phyloP scores from a whole-genome alignment of 2,797 vertebrate species.

The Amblyopsis hoosieri region DNA sequence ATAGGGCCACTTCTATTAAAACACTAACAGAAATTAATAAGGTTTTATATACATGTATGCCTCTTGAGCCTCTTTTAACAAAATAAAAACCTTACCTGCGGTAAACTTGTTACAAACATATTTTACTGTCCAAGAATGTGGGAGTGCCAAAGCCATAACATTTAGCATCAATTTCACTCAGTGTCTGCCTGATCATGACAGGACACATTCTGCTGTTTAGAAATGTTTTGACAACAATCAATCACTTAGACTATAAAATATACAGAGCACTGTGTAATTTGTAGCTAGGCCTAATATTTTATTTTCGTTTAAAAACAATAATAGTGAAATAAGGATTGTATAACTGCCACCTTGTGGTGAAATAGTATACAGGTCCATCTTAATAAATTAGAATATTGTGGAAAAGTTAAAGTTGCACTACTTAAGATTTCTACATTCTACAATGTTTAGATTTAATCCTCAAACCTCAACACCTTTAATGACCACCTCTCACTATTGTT shows the following conservation, averaged over 20 bases:
- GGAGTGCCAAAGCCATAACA: conserved; percentile 14
- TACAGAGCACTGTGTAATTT: background rate
- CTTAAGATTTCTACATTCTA: too few relatives aligned
- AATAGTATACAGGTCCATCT: background rate
- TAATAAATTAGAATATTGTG: too few relatives aligned
- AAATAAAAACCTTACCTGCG: too few relatives aligned
- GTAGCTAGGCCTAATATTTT: background rate
- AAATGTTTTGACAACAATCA: conserved; percentile 1
- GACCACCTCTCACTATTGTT: too few relatives aligned
- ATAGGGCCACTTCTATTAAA: conserved; percentile 42
- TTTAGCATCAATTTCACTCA: conserved; percentile 23
- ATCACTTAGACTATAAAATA: background rate
- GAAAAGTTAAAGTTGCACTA: too few relatives aligned
- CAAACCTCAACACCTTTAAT: too few relatives aligned
- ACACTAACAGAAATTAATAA: conserved; percentile 27
- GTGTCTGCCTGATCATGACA: background rate
- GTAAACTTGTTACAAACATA: conserved; percentile 29
- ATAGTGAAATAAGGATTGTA: background rate
- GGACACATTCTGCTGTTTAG: conserved; percentile 4
- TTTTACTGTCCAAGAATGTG: conserved; percentile 16
- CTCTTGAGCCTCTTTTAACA: conserved; percentile 32
- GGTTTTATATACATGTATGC: conserved; percentile 11
- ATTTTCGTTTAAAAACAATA: background rate
- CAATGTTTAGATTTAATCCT: too few relatives aligned
- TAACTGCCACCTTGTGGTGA: conserved; percentile 54